Evolutionary conservation across 2,888 invertebrate genomes (phyloP).

Genomic region (Thelaira solivaga): DNA sequence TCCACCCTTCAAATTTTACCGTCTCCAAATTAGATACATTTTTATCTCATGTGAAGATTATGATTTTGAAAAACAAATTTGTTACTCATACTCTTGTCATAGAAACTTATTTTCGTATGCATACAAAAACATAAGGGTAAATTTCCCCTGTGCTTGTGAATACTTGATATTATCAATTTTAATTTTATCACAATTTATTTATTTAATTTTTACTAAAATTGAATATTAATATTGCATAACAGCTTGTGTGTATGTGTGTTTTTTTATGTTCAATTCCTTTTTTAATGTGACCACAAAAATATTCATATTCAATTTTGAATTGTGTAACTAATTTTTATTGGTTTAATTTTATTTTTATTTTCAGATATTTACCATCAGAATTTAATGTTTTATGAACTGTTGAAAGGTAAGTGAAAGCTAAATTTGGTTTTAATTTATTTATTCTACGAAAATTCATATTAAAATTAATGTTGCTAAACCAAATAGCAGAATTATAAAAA

Average conservation of each 20-base stretch:
- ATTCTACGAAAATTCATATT: too few relatives aligned
- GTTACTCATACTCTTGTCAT: too few relatives aligned
- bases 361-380: constrained; percentile 1
- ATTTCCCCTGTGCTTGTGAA: too few relatives aligned
- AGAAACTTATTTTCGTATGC: too few relatives aligned
- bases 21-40: too few relatives aligned
- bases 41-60: too few relatives aligned
- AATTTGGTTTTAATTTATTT: too few relatives aligned
- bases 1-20: too few relatives aligned
- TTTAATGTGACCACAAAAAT: not conserved
- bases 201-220: constrained; percentile 11
- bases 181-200: constrained; percentile 40
- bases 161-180: constrained; percentile 21
- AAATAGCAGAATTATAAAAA: too few relatives aligned
- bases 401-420: constrained; percentile 21
- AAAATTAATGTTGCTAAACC: too few relatives aligned
- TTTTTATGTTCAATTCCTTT: not conserved
- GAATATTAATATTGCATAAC: not conserved
- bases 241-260: not conserved
- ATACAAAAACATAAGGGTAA: too few relatives aligned
- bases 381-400: not conserved
- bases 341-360: constrained; percentile 8
- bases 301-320: not conserved
- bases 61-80: too few relatives aligned
- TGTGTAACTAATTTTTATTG: constrained; percentile 34